Evolutionary conservation across 1,140 invertebrate species (phyloP).

Genomic region (Plectrocnemia conspersa): DNA sequence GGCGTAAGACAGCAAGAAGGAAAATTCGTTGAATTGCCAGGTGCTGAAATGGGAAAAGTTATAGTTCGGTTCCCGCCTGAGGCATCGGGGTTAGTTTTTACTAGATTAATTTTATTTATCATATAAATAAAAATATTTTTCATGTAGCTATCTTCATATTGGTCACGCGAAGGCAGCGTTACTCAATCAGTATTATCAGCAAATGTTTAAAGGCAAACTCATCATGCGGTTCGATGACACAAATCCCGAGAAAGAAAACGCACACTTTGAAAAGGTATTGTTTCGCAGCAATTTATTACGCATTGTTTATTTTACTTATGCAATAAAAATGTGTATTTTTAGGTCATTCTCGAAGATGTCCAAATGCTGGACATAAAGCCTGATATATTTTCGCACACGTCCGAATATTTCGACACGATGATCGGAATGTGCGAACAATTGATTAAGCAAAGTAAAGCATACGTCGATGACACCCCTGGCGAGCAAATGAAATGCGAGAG

Average conservation of each 20-base stretch:
- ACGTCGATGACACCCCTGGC: conserved; percentile 93
- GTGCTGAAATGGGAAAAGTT: conserved; percentile 94
- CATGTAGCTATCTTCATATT: conserved; percentile 85
- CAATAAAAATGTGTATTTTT: conserved; percentile 38
- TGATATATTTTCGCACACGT: conserved; percentile 92
- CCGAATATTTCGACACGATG: conserved; percentile 94
- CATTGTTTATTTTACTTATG: conserved; percentile 39
- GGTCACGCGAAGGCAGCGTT: conserved; percentile 99
- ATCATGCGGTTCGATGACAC: conserved; percentile 99
- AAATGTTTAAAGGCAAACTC: conserved; percentile 87
- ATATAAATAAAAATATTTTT: conserved; percentile 3
- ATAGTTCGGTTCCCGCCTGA: conserved; percentile 96
- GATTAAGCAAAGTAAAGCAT: conserved; percentile 85
- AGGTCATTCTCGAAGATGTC: conserved; percentile 93
- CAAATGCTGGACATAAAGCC: conserved; percentile 87
- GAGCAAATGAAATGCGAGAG: conserved; percentile 93
- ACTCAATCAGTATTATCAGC: conserved; percentile 96
- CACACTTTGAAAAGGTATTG: conserved; percentile 88
- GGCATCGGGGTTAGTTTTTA: conserved; percentile 73
- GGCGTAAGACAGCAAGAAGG: conserved; percentile 71
- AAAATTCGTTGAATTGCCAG: conserved; percentile 94
- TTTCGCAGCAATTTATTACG: conserved; percentile 1
- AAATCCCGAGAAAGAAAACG: conserved; percentile 98
- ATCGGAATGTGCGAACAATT: conserved; percentile 83
- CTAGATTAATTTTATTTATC: neutral